Percentiles rank a stretch among this genome's conserved stretches.
Conservation (phyloP, 2,797 vertebrate genomes). For the Emys orbicularis region DNA sequence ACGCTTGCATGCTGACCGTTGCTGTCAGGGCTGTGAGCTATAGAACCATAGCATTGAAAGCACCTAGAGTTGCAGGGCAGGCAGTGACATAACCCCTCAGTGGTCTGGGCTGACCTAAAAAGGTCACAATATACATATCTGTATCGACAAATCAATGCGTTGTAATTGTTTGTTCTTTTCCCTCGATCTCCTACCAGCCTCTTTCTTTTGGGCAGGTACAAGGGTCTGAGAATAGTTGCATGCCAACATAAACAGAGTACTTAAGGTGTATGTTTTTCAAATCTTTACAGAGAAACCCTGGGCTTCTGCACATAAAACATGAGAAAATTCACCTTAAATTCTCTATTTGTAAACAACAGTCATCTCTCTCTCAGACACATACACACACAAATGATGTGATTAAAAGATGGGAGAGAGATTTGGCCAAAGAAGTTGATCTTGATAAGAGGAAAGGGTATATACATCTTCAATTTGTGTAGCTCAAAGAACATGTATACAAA, state of each 20-base stretch:
- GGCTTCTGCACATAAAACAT: not conserved
- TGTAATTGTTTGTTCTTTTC: not conserved
- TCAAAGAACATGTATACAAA: too few species aligned
- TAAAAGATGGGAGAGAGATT: too few species aligned
- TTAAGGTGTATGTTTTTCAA: not conserved
- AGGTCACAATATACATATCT: not conserved
- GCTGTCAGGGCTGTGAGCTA: too few species aligned
- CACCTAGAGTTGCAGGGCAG: too few species aligned
- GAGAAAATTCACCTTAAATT: not conserved
- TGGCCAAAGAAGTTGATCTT: too few species aligned
- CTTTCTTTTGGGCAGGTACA: not conserved
- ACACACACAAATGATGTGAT: not conserved
- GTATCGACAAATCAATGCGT: accelerated
- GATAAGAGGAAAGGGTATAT: too few species aligned
- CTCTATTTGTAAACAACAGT: too few species aligned
- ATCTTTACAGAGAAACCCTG: not conserved
- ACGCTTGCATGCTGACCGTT: too few species aligned
- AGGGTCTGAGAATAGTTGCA: not conserved
- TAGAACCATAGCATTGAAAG: too few species aligned
- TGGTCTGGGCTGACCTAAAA: too few species aligned
- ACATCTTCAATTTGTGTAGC: too few species aligned
- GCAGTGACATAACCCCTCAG: too few species aligned
- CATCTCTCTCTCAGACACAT: not conserved
- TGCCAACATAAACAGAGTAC: not conserved
- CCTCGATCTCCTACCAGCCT: not conserved